Conservation (phyloP, 1,140 invertebrate genomes). For the Arion vulgaris region DNA sequence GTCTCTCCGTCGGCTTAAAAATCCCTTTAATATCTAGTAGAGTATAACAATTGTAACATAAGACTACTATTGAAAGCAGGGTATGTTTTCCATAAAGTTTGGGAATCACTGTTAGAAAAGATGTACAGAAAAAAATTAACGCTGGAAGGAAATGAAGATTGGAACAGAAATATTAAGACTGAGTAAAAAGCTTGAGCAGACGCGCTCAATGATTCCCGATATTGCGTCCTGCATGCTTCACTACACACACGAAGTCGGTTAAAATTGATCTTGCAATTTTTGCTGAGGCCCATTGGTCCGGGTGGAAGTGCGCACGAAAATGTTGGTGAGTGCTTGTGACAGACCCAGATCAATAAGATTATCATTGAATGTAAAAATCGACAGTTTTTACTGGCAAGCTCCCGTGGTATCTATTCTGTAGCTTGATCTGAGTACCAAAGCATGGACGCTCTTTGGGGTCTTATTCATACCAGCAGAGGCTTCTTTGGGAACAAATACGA, state of each 20-base stretch:
- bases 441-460: background rate
- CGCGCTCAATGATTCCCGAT: conserved; percentile 1
- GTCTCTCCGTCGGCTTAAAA: too few relatives aligned
- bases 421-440: background rate
- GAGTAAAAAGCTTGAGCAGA: background rate
- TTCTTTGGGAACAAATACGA: too few relatives aligned
- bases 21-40: too few relatives aligned
- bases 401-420: background rate
- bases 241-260: background rate
- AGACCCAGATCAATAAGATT: background rate
- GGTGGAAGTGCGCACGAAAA: background rate
- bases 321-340: conserved; percentile 1
- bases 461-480: background rate
- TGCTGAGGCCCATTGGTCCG: background rate
- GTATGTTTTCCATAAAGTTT: background rate
- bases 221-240: background rate
- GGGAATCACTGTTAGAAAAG: background rate
- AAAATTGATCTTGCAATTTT: background rate
- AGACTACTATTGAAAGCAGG: too few relatives aligned
- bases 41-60: too few relatives aligned
- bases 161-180: background rate
- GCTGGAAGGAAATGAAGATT: background rate
- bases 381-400: background rate
- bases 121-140: background rate
- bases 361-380: conserved; percentile 6